Evolutionary conservation across 2,797 vertebrate species (phyloP), one percentile per base, ranked within the genome.

Genomic region (Botia almorhae): DNA sequence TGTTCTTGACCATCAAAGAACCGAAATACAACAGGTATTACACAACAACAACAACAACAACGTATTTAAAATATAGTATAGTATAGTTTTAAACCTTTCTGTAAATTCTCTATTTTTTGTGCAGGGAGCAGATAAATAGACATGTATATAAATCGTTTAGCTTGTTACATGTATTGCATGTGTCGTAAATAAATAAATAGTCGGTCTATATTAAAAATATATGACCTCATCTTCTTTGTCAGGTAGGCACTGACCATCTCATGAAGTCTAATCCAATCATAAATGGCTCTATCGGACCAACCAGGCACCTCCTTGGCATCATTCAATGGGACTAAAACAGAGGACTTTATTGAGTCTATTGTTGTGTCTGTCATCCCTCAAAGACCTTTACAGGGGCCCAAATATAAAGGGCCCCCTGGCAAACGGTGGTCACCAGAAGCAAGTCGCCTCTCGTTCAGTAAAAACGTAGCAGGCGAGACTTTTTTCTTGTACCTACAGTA

Each of bases 191-290:
- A 90, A 93, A 90, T 93, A 89, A 92, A 93, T 95, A 95, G 95
- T 93, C 95, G 93, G 93, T 94, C 94, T 93, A 94, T 93, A 94
- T 93, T 94, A 94, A 95, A 94, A 96, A 95, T 89, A 94, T 94
- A 96, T 96, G 95, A 94, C 92, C 89, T 89, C 89, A 90, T 86
- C 88, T 91, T 92, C 91, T 97, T 97, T 96, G 96, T 96, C 89
- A 87, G 82, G 87, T 61, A 87, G 87, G 92, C 93, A 93, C 96
- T 96, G 95, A 96, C 93, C 87, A 85, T 93, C 95, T 96, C 96
- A 96, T 96, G 94, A 96, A 96, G 96, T 95, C 95, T 96, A 96
- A 98, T 98, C 96, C 96, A 96, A 97, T 98, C 97, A 96, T 96
- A 96, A 97, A 96, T 96, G 95, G 96, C 93, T 88, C 91, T 89